Base-by-base conservation (phyloP, 1,140 invertebrate genomes). In the Eriosoma lanigerum region DNA sequence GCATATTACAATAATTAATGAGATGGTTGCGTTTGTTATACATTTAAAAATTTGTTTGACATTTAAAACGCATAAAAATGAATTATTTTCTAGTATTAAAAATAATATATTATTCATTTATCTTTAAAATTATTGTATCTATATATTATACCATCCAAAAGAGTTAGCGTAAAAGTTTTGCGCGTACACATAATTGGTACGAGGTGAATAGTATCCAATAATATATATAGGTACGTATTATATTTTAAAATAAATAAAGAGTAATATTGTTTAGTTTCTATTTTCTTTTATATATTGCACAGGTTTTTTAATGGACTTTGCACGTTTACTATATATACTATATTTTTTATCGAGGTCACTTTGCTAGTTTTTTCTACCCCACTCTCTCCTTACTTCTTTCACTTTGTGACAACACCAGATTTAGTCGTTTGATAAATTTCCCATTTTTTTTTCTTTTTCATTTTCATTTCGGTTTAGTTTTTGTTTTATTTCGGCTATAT, bases 361-460 rank as follows among this genome's bases (percentile, higher is more conserved):
- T 32, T 21, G 4, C 62, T 64, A 12, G 9, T 24, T 21, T 24
- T 15, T 1, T 17, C 29, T 64, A 10, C 13, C 29, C 38, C 29
- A n/a, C 10, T 64, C 38, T 24, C 32, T 21, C n/a, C 44, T 6
- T 64, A n/a, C 56, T 29, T 75, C 6, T 38, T 76, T 60, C 21
- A 29, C 56, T 24, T 46, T 48, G 75, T 58, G 75, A 62, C 54
- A 78, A 76, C 50, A n/a, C 19, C 54, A 62, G 75, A 62, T 78
- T 0, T 62, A 38, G 52, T 48, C 21, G 17, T 78, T 60, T 78
- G 75, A 78, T 78, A 78, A 78, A 78, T 78, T 62, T 78, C 24
- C 29, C 38, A 78, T 62, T 60, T 60, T 76, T 44, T 66, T 44
- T 44, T n/a, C 2, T n/a, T 32, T 50, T 19, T 50, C 46, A n/a